Percentiles rank a stretch among this genome's conserved stretches.
Evolutionary conservation across 1,140 invertebrate species (phyloP).

Genomic region (Lepidurus couesii): DNA sequence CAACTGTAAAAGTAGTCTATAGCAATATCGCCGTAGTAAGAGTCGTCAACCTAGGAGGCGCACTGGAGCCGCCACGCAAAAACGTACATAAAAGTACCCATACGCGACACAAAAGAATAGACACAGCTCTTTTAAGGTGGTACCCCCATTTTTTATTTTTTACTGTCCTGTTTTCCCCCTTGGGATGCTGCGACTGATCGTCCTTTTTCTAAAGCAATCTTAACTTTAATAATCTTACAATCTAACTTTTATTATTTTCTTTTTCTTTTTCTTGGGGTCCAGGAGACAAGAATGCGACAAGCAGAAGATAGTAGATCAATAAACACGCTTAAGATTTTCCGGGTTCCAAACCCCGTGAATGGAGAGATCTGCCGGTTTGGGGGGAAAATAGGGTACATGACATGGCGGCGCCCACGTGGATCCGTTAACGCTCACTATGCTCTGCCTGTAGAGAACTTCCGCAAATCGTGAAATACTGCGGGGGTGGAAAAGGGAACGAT

Average conservation of each 20-base stretch:
- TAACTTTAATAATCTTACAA: not conserved
- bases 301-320: not conserved
- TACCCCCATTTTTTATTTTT: not conserved
- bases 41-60: not conserved
- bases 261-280: not conserved
- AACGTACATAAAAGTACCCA: not conserved
- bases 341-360: not conserved
- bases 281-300: not conserved
- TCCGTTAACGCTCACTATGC: constrained; percentile 18
- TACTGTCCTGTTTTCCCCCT: not conserved
- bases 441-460: constrained; percentile 2
- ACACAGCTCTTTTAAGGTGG: not conserved
- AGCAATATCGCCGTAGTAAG: not conserved
- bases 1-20: not conserved
- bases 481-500: not conserved
- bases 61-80: not conserved
- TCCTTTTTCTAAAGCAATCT: not conserved
- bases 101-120: not conserved
- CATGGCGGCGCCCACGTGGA: constrained; percentile 12
- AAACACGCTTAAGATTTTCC: not conserved
- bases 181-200: not conserved
- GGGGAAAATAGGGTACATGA: not conserved
- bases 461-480: not conserved
- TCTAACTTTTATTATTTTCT: not conserved
- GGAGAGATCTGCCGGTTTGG: not conserved